Conservation (phyloP, 1,140 invertebrate species). For the Drosophila ambigua region DNA sequence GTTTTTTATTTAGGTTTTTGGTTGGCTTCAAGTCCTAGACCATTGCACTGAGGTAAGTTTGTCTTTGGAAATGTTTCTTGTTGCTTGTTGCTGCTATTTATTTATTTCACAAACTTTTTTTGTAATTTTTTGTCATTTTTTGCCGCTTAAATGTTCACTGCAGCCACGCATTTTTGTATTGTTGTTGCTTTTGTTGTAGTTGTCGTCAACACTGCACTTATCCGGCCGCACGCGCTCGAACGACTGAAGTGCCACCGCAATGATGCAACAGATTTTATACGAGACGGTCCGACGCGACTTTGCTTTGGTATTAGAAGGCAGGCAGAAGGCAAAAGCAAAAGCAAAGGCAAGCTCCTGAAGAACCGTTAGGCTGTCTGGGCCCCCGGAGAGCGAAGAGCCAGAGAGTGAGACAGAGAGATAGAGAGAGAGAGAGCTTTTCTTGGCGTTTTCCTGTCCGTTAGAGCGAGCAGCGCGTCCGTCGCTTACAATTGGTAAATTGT, state of each 20-base stretch:
- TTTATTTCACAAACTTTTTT: slow-evolving; percentile 34
- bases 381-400: slow-evolving; percentile 37
- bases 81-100: slow-evolving; percentile 4
- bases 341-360: slow-evolving; percentile 66
- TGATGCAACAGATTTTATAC: slow-evolving; percentile 84
- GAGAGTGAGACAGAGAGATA: slow-evolving; percentile 8
- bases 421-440: slow-evolving; percentile 44
- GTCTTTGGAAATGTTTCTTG: slow-evolving; percentile 27
- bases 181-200: slow-evolving; percentile 19
- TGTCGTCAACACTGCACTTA: slow-evolving; percentile 48
- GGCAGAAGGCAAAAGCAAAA: no score
- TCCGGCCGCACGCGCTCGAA: slow-evolving; percentile 74
- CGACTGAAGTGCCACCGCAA: slow-evolving; percentile 84
- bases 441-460: slow-evolving; percentile 1
- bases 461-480: slow-evolving; percentile 57
- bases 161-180: slow-evolving; percentile 44
- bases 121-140: slow-evolving; percentile 33
- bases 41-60: slow-evolving; percentile 39
- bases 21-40: slow-evolving; percentile 7
- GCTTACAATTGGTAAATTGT: slow-evolving; percentile 81
- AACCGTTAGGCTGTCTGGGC: slow-evolving; percentile 64
- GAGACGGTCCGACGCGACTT: slow-evolving; percentile 50
- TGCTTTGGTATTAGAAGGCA: slow-evolving; percentile 62
- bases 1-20: neutral
- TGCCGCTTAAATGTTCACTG: slow-evolving; percentile 60